These are phyloP conservation scores for Drosophila barbarae DNA, from an alignment of 2,888 invertebrate species.

Conservation along the genomic window DNA sequence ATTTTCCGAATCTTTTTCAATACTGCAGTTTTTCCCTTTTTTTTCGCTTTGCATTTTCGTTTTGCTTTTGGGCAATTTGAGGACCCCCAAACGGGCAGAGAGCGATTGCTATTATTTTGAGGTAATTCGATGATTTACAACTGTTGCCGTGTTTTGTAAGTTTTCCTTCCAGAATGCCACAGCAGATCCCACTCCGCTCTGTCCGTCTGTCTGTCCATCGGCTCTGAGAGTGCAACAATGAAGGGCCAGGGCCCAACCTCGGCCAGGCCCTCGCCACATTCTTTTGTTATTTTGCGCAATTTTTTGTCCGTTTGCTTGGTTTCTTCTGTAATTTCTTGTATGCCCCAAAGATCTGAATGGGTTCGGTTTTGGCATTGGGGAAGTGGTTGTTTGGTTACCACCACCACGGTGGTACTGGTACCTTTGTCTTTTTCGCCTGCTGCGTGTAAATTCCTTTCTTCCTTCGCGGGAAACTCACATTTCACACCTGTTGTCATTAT, in stretches of 20 bases:
- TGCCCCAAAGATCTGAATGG: constrained; percentile 40
- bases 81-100: constrained; percentile 54
- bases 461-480: constrained; percentile 41
- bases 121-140: constrained; percentile 75
- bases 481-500: constrained; percentile 63
- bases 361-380: constrained; percentile 31
- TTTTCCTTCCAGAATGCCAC: constrained; percentile 64
- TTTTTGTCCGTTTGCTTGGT: constrained; percentile 26
- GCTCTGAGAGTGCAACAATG: constrained; percentile 45
- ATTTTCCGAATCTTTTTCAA: neutral
- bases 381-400: constrained; percentile 38
- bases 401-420: constrained; percentile 2
- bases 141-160: constrained; percentile 74
- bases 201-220: neutral
- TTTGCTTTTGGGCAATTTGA: constrained; percentile 55
- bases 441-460: constrained; percentile 35
- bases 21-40: constrained; percentile 1
- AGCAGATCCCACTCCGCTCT: constrained; percentile 30
- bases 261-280: constrained; percentile 62
- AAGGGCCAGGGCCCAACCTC: constrained; percentile 57
- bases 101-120: constrained; percentile 75
- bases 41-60: constrained; percentile 58
- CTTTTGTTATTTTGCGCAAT: constrained; percentile 72
- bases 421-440: constrained; percentile 29
- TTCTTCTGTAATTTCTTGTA: constrained; percentile 46